Base-by-base conservation (phyloP, 2,888 invertebrate genomes). In the Altica lythri region DNA sequence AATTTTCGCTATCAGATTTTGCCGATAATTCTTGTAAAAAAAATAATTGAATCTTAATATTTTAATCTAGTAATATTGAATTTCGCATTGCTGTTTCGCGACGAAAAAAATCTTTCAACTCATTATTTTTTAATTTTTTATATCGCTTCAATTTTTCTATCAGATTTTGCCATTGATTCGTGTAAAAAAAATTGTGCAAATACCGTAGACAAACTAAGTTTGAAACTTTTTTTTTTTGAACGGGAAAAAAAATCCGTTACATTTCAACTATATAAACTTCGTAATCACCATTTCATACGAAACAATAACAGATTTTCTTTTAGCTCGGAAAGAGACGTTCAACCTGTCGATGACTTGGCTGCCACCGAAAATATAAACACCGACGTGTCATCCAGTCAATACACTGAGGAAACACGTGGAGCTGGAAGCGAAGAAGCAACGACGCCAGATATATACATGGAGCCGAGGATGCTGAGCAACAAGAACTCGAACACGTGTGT, bases 371-470 rank as follows among this genome's bases (percentile, higher is more conserved):
- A 42, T 42, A 42, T 22, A 8, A 12, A 35, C 35, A 35, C 35
- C 13, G 35, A 35, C 25, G 22, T 42, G 22, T 25, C 42, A 25
- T 42, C 42, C 13, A 42, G 42, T 42, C 22, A 22, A 22, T 22
- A 4, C 22, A 22, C 22, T 22, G 22, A 22, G 22, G 22, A 22
- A 22, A 22, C 22, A 22, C 22, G 22, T 22, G 22, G 22, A 22
- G 22, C 22, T 22, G 22, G 22, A 22, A 22, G 22, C 22, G 22
- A 22, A 22, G 22, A 22, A 22, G 22, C 22, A 22, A 22, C 22
- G 22, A 8, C 22, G 22, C 22, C 22, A 22, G 22, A 22, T 22
- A 22, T 22, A 22, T 22, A n/a, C n/a, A 4, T 22, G 22, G 22
- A 22, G 22, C 22, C 8, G 22, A 22, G 22, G 22, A 22, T 22